These are phyloP conservation scores for Cyprinodon brontotheroides DNA, from an alignment of 2,113 vertebrate species.

Conservation along the genomic window DNA sequence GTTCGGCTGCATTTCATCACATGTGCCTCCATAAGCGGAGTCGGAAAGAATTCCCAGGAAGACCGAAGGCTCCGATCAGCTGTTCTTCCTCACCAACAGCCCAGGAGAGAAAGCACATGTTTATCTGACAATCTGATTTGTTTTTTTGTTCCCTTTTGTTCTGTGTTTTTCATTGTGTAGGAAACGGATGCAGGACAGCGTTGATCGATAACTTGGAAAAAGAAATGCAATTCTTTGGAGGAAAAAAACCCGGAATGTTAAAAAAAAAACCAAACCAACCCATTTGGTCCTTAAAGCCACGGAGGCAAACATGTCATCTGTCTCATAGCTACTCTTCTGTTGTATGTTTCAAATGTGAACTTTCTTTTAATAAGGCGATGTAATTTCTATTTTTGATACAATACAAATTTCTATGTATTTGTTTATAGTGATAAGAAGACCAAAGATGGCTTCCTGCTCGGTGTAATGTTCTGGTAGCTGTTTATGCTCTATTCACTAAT, in stretches of 20 bases:
- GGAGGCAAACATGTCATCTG: conserved; percentile 61
- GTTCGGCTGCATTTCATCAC: conserved; percentile 59
- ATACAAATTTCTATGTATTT: conserved; percentile 81
- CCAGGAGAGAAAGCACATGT: conserved; percentile 65
- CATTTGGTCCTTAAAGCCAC: conserved; percentile 65
- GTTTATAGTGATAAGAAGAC: conserved; percentile 81
- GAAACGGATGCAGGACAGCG: conserved; percentile 26
- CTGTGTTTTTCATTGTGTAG: conserved; percentile 37
- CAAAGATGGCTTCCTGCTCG: conserved; percentile 81
- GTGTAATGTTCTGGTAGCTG: conserved; percentile 72
- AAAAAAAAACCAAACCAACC: conserved; percentile 46
- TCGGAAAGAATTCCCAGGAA: conserved; percentile 37
- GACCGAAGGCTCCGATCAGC: conserved; percentile 34
- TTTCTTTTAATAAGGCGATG: conserved; percentile 81
- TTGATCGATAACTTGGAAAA: conserved; percentile 29
- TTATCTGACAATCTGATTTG: conserved; percentile 70
- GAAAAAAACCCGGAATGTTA: conserved; percentile 57
- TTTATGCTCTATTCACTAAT: conserved; percentile 71
- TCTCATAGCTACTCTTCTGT: conserved; percentile 74
- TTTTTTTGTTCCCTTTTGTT: conserved; percentile 27
- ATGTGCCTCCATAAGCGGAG: conserved; percentile 60
- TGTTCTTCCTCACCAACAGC: conserved; percentile 29
- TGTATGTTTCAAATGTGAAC: conserved; percentile 80
- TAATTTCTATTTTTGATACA: conserved; percentile 87
- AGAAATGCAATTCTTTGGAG: conserved; percentile 32